Evolutionary conservation across 2,888 invertebrate genomes (phyloP), one percentile per base, ranked within the genome.

Genomic region (Cerastis leucographa): DNA sequence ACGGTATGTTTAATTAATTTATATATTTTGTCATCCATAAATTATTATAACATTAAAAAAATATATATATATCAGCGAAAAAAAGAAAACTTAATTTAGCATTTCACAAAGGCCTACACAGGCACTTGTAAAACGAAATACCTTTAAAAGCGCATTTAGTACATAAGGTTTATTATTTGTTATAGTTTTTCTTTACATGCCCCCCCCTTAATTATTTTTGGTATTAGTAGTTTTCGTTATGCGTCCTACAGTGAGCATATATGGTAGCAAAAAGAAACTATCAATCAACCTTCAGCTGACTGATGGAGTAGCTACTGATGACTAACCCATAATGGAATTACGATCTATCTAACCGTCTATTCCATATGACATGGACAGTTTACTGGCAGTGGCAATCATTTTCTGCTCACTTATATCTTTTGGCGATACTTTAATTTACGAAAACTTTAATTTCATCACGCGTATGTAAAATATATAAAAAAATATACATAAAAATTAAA

Each of bases 261-360:
- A 29, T 17, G 7, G 29, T 2, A 29, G 42, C 29, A 44, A 51
- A 76, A 40, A 61, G 0, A 29, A n/a, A 3, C 19, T 11, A 51
- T 75, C 51, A 5, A 44, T 78, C 68, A 78, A 25, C 25, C 35
- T 78, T 46, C 6, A 66, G 44, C 54, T 77, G 35, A 56, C 22
- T 46, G 44, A 54, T 44, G 75, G 44, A 40, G 14, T 19, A 54
- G 54, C 11, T 22, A n/a, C 19, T 76, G n/a, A 76, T 78, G 49
- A 42, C 29, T 22, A 17, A 54, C 54, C 19, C 29, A 35, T 49
- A 59, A 78, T 35, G 44, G n/a, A 25, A 44, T 25, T 22, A 4
- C 1, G n/a, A 42, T 54, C 14, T 56, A 44, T 17, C 12, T 22
- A 44, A 9, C 8, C 25, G 0, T 17, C 7, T 25, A 46, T 74